Evolutionary conservation across 2,888 invertebrate species (phyloP).

Genomic region (Hipparchia semele): DNA sequence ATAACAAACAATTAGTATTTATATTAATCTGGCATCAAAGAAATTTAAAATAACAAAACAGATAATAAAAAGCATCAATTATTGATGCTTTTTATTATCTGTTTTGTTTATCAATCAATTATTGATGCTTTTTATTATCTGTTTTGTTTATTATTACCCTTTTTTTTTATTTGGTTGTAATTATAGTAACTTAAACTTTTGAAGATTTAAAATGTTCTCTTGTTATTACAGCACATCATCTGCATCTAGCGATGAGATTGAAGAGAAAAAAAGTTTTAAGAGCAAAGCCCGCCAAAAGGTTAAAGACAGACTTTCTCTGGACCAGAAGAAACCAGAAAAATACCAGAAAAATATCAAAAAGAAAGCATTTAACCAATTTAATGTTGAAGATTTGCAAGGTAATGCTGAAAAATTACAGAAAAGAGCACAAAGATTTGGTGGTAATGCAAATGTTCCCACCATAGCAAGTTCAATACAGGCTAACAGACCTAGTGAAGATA

Average conservation of each 20-base stretch:
- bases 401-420: constrained; percentile 92
- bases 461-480: constrained; percentile 74
- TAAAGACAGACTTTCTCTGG: constrained; percentile 81
- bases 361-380: constrained; percentile 86
- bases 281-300: constrained; percentile 78
- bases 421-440: constrained; percentile 94
- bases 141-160: too few relatives aligned
- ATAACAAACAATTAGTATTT: too few relatives aligned
- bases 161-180: background rate
- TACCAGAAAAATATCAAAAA: constrained; percentile 81
- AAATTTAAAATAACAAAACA: too few relatives aligned
- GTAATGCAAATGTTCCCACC: constrained; percentile 75
- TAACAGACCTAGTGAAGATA: constrained; percentile 42
- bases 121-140: too few relatives aligned
- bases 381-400: constrained; percentile 86
- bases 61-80: too few relatives aligned
- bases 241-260: constrained; percentile 79
- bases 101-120: too few relatives aligned
- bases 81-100: too few relatives aligned
- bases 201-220: too few relatives aligned
- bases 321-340: constrained; percentile 71
- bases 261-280: constrained; percentile 73
- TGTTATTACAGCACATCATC: constrained; percentile 74
- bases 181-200: background rate
- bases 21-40: too few relatives aligned